Evolutionary conservation across 1,140 invertebrate genomes (phyloP).

Genomic region (Lanistes nyassanus): DNA sequence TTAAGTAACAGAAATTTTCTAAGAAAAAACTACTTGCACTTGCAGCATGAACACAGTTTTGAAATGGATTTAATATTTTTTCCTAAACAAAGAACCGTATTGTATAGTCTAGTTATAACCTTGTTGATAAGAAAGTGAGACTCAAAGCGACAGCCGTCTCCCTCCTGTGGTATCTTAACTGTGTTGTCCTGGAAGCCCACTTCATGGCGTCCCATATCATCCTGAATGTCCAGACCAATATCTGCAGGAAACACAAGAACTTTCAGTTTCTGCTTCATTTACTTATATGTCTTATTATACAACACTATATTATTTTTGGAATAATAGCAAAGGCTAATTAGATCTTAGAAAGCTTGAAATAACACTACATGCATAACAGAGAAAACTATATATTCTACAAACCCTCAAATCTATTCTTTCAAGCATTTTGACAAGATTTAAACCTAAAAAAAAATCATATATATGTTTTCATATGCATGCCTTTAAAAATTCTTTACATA

Average conservation of each 20-base stretch:
- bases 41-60: neutral
- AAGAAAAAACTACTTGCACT: neutral
- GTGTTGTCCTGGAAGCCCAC: conserved; percentile 75
- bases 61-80: no score
- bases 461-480: no score
- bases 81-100: no score
- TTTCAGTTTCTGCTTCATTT: neutral
- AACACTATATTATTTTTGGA: no score
- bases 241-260: conserved; percentile 57
- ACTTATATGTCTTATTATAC: neutral
- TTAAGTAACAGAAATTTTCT: neutral
- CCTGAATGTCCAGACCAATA: conserved; percentile 75
- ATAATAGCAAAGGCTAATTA: no score
- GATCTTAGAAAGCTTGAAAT: no score
- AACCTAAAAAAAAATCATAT: no score
- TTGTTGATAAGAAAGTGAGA: conserved; percentile 73
- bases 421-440: no score
- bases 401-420: no score
- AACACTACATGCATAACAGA: no score
- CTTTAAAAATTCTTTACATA: no score
- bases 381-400: no score
- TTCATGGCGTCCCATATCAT: conserved; percentile 76
- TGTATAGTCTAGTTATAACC: conserved; percentile 49
- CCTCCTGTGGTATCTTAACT: conserved; percentile 61
- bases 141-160: conserved; percentile 72